Percentiles rank a stretch among this genome's conserved stretches.
These are phyloP conservation scores for Aphelenchoides besseyi DNA, from an alignment of 1,140 invertebrate species.

Conservation along the genomic window DNA sequence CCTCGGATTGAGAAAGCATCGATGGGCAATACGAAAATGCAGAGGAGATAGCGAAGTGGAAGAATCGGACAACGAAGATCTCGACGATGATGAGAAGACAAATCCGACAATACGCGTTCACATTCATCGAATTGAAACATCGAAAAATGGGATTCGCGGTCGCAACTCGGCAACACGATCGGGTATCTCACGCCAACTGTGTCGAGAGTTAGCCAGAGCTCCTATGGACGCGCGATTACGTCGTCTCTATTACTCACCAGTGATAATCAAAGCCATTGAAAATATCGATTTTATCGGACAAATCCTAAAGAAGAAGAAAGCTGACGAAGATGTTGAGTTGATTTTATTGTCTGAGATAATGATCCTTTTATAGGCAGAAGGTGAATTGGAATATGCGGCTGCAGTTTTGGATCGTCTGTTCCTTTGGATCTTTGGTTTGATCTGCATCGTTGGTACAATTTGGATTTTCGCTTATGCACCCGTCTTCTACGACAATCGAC, in stretches of 20 bases:
- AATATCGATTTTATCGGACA: slow-evolving; percentile 57
- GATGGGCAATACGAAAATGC: too few relatives aligned
- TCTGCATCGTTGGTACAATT: slow-evolving; percentile 69
- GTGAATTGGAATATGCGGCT: slow-evolving; percentile 94
- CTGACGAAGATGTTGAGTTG: slow-evolving; percentile 45
- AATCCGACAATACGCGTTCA: not conserved
- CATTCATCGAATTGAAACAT: not conserved
- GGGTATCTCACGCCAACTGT: slow-evolving; percentile 7
- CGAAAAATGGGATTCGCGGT: slow-evolving; percentile 27
- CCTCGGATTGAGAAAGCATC: slow-evolving; percentile 63
- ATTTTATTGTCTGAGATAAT: not conserved
- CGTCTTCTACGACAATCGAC: slow-evolving; percentile 79
- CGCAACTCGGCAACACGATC: not conserved
- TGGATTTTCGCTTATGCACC: slow-evolving; percentile 89
- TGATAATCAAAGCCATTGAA: slow-evolving; percentile 52
- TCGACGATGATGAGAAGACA: slow-evolving; percentile 1
- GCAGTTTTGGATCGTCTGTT: slow-evolving; percentile 70
- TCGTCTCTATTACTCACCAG: slow-evolving; percentile 55
- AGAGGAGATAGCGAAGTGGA: too few relatives aligned
- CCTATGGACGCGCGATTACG: slow-evolving; percentile 52
- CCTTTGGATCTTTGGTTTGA: slow-evolving; percentile 89
- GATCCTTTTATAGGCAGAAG: slow-evolving; percentile 19
- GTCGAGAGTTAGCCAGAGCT: slow-evolving; percentile 29
- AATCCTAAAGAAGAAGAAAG: slow-evolving; percentile 51
- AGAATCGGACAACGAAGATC: slow-evolving; percentile 6